Conservation (phyloP, 2,113 vertebrate genomes). For the Rhineura floridana region DNA sequence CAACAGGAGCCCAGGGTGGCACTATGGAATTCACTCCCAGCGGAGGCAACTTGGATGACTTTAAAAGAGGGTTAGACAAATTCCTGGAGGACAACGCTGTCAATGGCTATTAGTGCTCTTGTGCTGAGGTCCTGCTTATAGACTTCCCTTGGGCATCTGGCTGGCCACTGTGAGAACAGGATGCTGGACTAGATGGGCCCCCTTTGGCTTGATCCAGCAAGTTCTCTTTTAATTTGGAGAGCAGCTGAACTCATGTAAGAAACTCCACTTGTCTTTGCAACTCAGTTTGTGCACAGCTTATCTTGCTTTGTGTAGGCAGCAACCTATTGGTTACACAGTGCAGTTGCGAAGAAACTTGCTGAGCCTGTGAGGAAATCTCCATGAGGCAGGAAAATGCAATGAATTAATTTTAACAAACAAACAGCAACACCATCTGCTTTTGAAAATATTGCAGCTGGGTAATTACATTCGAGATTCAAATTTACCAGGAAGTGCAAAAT, state of each 20-base stretch:
- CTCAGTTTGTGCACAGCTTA: background rate
- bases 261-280: background rate
- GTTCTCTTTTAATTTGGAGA: background rate
- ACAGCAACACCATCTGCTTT: background rate
- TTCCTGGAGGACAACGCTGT: too few relatives aligned
- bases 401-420: background rate
- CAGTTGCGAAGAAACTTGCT: background rate
- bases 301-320: background rate
- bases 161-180: too few relatives aligned
- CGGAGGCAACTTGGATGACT: too few relatives aligned
- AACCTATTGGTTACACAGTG: background rate
- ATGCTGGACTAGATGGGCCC: too few relatives aligned
- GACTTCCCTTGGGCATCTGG: too few relatives aligned
- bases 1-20: too few relatives aligned
- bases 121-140: too few relatives aligned
- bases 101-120: too few relatives aligned
- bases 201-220: too few relatives aligned
- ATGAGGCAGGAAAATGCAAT: background rate
- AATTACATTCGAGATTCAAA: constrained; percentile 41
- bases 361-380: background rate
- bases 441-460: constrained; percentile 22
- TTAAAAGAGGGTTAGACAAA: too few relatives aligned
- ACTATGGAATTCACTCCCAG: too few relatives aligned
- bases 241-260: background rate
- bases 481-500: constrained; percentile 45